Evolutionary conservation across 2,888 invertebrate species (phyloP), one percentile per base, ranked within the genome.

Genomic region (Pseudolycoriella hygida): DNA sequence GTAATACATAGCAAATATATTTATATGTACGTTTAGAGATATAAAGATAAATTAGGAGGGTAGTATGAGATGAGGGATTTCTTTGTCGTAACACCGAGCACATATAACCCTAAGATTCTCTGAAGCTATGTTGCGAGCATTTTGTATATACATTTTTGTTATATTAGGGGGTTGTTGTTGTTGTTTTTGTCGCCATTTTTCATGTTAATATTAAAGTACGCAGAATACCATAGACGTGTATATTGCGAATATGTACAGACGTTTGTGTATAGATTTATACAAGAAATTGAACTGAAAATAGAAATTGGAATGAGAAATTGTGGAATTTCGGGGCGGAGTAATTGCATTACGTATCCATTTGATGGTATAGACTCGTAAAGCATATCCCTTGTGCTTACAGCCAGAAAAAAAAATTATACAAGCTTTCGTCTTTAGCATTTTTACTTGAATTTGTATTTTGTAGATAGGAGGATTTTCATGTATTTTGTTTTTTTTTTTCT

Each of bases 301-400:
- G 17, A 39, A n/a, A 15, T 37, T 20, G 18, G 44, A 44, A 39
- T 38, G 44, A 44, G 30, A 25, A 44, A 39, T 44, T 44, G 20
- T 34, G 44, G 39, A 44, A 44, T 39, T 31, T 32, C 17, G 25
- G 60, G 62, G 63, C 58, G 62, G 64, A 60, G 64, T 64, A 64
- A 64, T 62, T 63, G 57, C 64, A 64, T 64, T 63, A 64, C 57
- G 63, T 61, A 63, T 63, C 60, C 63, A 64, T 63, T 64, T 64
- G 63, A 63, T 62, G 61, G 56, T 55, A 58, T 53, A 56, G 54
- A 38, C 43, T 40, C 19, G 40, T 40, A 17, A 17, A 18, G 25
- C n/a, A 19, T 25, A 14, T 19, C 38, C 39, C 19, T 34, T 17
- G 42, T 40, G 18, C 42, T 46, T 20, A 32, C 19, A 25, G 14